Evolutionary conservation across 2,888 invertebrate genomes (phyloP).

Genomic region (Mellilla xanthometata): DNA sequence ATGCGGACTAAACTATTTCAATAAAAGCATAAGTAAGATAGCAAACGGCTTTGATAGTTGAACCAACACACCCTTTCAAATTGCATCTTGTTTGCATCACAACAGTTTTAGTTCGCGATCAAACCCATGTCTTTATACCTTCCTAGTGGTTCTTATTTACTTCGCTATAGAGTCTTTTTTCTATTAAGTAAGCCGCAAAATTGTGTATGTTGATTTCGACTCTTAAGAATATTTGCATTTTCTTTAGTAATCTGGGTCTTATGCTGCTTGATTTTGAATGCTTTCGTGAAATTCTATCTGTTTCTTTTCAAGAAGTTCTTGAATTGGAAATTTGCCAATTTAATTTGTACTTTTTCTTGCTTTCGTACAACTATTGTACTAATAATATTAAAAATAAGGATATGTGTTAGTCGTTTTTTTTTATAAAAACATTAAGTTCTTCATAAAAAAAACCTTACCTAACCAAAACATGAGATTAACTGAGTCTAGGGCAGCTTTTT

Average conservation of each 20-base stretch:
- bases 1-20: too few species aligned
- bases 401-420: too few species aligned
- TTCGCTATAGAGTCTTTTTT: background rate
- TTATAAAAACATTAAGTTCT: too few species aligned
- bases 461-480: too few species aligned
- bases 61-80: slow-evolving; percentile 12
- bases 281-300: slow-evolving; percentile 3
- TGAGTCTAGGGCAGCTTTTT: too few species aligned
- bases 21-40: too few species aligned
- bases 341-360: background rate
- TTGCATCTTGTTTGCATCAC: slow-evolving; percentile 31
- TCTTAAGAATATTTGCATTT: slow-evolving; percentile 5
- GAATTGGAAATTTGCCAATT: slow-evolving; percentile 7
- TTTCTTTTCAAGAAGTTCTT: slow-evolving; percentile 1
- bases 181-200: background rate
- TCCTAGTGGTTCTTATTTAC: background rate
- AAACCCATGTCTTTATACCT: background rate
- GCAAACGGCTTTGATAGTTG: too few species aligned
- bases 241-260: slow-evolving; percentile 1
- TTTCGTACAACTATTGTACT: too few species aligned
- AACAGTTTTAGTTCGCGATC: slow-evolving; percentile 20
- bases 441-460: too few species aligned
- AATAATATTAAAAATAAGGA: too few species aligned
- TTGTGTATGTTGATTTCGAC: background rate
- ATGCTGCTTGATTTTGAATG: slow-evolving; percentile 9